Evolutionary conservation across 2,797 vertebrate species (phyloP).

Genomic region (Saxicola maurus): DNA sequence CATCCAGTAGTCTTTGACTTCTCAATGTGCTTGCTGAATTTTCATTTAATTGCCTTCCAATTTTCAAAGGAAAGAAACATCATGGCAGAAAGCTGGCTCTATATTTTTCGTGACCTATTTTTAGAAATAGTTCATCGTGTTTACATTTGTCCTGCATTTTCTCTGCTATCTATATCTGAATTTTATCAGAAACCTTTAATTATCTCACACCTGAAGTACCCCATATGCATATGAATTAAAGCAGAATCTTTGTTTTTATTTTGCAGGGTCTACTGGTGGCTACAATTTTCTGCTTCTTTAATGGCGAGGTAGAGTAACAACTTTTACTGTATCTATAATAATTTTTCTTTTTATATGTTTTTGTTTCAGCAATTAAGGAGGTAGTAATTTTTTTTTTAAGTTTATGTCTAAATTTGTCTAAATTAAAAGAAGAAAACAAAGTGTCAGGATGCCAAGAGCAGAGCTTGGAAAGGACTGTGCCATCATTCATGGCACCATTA

Average conservation of each 20-base stretch:
- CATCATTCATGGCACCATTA: background rate
- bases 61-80: background rate
- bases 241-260: slow-evolving; percentile 3
- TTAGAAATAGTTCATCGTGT: background rate
- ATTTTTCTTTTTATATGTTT: background rate
- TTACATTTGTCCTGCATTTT: background rate
- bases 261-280: slow-evolving; percentile 91
- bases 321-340: background rate
- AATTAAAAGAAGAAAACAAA: background rate
- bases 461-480: background rate
- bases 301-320: slow-evolving; percentile 85
- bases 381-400: background rate
- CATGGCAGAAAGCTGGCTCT: background rate
- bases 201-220: background rate
- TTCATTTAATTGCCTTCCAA: background rate
- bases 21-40: background rate
- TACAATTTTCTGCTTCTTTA: slow-evolving; percentile 99
- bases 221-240: background rate
- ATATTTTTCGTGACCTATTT: background rate
- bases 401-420: background rate
- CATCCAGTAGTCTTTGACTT: background rate
- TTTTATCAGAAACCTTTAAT: background rate
- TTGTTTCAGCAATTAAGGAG: background rate
- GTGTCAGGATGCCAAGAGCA: background rate
- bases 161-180: background rate